Percentiles rank a stretch among this genome's conserved stretches.
Conservation (phyloP, 2,888 invertebrate genomes). For the Oegoconia quadripuncta region DNA sequence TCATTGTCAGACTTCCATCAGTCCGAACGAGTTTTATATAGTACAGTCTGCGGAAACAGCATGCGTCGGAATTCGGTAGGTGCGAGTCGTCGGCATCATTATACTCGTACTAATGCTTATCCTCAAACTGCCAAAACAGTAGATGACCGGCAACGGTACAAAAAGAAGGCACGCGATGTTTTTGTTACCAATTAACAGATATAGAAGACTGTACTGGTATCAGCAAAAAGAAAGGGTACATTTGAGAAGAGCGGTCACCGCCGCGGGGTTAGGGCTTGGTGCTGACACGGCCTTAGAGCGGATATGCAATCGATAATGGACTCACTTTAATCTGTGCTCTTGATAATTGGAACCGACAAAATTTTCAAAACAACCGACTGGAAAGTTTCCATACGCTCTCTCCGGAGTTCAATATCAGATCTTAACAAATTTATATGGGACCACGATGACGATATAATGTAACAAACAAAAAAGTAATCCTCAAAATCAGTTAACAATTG, state of each 20-base stretch:
- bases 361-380: too few relatives aligned
- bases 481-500: constrained; percentile 7
- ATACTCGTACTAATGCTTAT: neutral
- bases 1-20: too few relatives aligned
- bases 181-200: constrained; percentile 33
- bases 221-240: constrained; percentile 31
- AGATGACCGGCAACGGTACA: constrained; percentile 18
- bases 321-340: neutral
- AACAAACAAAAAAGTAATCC: constrained; percentile 14
- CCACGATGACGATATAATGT: neutral
- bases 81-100: too few relatives aligned
- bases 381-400: neutral
- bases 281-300: constrained; percentile 14
- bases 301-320: neutral
- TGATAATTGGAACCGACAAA: too few relatives aligned
- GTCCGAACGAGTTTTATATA: too few relatives aligned
- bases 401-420: too few relatives aligned
- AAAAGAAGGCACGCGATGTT: constrained; percentile 26
- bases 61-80: too few relatives aligned
- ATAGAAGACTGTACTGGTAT: constrained; percentile 14
- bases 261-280: constrained; percentile 29
- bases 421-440: neutral
- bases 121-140: constrained; percentile 10
- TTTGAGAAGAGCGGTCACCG: constrained; percentile 36
- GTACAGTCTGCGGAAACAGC: too few relatives aligned